Evolutionary conservation across 1,140 invertebrate species (phyloP).

Genomic region (Drosophila repleta): DNA sequence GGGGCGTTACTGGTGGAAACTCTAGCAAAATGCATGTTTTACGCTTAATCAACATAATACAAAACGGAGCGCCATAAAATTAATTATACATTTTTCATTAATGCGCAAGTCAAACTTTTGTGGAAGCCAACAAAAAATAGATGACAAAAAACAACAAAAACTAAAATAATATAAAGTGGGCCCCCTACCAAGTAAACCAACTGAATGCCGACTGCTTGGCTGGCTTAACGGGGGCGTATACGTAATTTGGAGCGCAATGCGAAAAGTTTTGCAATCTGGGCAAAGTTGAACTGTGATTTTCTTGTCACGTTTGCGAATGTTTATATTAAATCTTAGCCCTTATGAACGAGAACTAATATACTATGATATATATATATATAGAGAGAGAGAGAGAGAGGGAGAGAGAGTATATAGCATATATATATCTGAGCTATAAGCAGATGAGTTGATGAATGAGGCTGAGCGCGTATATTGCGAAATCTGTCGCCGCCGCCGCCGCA

Average conservation of each 20-base stretch:
- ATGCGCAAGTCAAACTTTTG: conserved; percentile 32
- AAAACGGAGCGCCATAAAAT: conserved; percentile 20
- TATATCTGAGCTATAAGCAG: conserved; percentile 26
- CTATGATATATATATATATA: conserved; percentile 1
- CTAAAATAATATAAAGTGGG: conserved; percentile 5
- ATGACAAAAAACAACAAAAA: conserved; percentile 21
- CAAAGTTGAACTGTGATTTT: conserved; percentile 75
- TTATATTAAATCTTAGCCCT: conserved; percentile 42
- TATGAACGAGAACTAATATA: conserved; percentile 18
- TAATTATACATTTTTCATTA: conserved; percentile 50
- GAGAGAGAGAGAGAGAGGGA: too few species aligned
- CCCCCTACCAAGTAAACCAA: conserved; percentile 7
- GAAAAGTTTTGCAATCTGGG: conserved; percentile 75
- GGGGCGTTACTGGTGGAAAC: too few species aligned
- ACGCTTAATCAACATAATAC: conserved; percentile 35
- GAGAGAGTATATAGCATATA: too few species aligned
- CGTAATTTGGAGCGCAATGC: conserved; percentile 55
- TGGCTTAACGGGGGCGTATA: conserved; percentile 19
- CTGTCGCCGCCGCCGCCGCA: conserved; percentile 12
- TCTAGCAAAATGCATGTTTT: conserved; percentile 30
- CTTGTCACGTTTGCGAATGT: conserved; percentile 68
- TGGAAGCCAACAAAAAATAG: conserved; percentile 23
- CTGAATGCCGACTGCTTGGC: neutral
- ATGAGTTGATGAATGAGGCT: conserved; percentile 31
- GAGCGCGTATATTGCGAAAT: conserved; percentile 24